These are phyloP conservation scores for Adoxophyes honmai DNA, from an alignment of 1,140 invertebrate genomes.

Conservation along the genomic window DNA sequence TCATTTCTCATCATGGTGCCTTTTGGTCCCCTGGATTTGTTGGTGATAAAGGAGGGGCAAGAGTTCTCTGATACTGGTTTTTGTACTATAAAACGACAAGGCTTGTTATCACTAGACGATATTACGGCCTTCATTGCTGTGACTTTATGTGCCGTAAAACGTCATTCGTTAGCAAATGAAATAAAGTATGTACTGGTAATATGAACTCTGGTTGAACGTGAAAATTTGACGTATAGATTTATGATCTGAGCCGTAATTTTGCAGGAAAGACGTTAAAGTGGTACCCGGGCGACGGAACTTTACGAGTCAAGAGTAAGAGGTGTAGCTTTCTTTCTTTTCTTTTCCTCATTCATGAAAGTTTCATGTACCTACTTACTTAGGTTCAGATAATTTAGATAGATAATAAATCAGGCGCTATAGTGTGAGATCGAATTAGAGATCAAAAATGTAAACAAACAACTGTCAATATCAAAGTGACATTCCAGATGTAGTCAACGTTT, in stretches of 20 bases:
- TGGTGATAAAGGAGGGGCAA: neutral
- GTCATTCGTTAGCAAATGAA: slow-evolving; percentile 31
- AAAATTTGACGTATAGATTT: slow-evolving; percentile 4
- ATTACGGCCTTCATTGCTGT: slow-evolving; percentile 22
- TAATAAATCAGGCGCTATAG: too few relatives aligned
- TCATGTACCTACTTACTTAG: too few relatives aligned
- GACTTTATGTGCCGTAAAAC: slow-evolving; percentile 29
- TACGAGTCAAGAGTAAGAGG: too few relatives aligned
- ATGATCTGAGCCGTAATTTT: neutral
- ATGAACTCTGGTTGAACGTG: slow-evolving; percentile 9
- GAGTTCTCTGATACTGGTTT: slow-evolving; percentile 17
- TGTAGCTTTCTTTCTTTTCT: too few relatives aligned
- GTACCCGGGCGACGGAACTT: neutral
- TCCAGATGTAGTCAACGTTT: too few relatives aligned
- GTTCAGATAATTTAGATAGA: too few relatives aligned
- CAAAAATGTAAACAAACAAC: too few relatives aligned
- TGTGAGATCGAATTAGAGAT: too few relatives aligned
- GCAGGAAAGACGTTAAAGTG: neutral
- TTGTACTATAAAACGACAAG: slow-evolving; percentile 23
- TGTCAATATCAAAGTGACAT: too few relatives aligned
- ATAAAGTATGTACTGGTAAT: slow-evolving; percentile 20
- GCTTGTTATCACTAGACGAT: slow-evolving; percentile 33
- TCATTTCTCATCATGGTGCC: slow-evolving; percentile 18
- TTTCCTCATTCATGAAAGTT: too few relatives aligned
- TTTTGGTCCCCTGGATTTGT: neutral